Percentiles rank a stretch among this genome's conserved stretches.
phyloP scores from a whole-genome alignment of 2,888 invertebrate genomes.

The Trissonchulus latispiculum region DNA sequence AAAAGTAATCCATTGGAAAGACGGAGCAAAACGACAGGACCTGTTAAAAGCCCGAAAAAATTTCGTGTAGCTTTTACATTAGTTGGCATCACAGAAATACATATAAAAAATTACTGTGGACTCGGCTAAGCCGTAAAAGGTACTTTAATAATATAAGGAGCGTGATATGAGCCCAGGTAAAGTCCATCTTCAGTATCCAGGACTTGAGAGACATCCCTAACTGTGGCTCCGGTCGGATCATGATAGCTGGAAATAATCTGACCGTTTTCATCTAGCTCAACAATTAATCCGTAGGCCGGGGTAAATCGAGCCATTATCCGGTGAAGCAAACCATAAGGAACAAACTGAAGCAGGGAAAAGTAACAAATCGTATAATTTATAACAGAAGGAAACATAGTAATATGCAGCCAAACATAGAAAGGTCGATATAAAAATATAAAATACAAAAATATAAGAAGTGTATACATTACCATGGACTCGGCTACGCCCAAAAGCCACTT shows the following conservation, averaged over 20 bases:
- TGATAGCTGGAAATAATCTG: slow-evolving; percentile 38
- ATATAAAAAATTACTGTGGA: too few relatives aligned
- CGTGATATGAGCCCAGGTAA: slow-evolving; percentile 42
- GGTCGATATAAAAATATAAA: too few relatives aligned
- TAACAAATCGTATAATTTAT: background rate
- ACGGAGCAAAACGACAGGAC: too few relatives aligned
- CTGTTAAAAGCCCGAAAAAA: too few relatives aligned
- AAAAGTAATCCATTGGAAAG: too few relatives aligned
- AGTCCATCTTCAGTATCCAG: slow-evolving; percentile 38
- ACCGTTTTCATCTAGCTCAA: slow-evolving; percentile 39
- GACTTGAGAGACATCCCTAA: slow-evolving; percentile 38
- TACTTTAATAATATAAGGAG: slow-evolving; percentile 15
- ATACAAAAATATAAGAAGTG: too few relatives aligned
- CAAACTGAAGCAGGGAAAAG: slow-evolving; percentile 18
- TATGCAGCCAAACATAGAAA: background rate
- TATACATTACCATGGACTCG: too few relatives aligned
- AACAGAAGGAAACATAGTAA: background rate
- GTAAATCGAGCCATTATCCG: slow-evolving; percentile 26
- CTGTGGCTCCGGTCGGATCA: slow-evolving; percentile 37
- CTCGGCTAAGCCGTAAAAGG: too few relatives aligned
- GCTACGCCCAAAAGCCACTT: too few relatives aligned
- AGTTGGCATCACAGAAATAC: too few relatives aligned
- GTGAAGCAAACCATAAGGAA: slow-evolving; percentile 30
- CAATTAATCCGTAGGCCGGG: slow-evolving; percentile 38
- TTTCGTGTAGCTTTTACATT: too few relatives aligned